Evolutionary conservation across 2,888 invertebrate species (phyloP), one percentile per base, ranked within the genome.

Genomic region (Xanthia icteritia): DNA sequence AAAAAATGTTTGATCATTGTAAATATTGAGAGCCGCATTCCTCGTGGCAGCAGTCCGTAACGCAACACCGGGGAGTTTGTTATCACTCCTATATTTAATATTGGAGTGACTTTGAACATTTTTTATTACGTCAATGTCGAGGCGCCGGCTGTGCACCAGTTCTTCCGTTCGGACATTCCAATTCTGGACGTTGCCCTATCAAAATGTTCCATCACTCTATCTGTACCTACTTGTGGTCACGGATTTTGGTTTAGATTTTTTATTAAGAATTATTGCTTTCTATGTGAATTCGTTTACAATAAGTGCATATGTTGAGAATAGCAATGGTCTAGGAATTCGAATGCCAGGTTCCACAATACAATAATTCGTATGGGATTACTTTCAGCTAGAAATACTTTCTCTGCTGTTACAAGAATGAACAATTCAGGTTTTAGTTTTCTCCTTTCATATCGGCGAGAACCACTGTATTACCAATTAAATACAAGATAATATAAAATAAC

Each of bases 81-180:
- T 90, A 90, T 91, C 89, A 88, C 85, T 88, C 88, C 89, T 92
- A 90, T 90, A 92, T 93, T 91, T 91, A 92, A 92, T 93, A 91
- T 90, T 84, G 88, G 90, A 92, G 89, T 94, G 93, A 93, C 93
- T 93, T 90, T 88, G 89, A 89, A 88, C 84, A 89, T 90, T 93
- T 93, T 93, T 93, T 92, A 90, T 89, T 88, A 77, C 86, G 82
- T 83, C 82, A 84, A 87, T 86, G 83, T 82, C 83, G 82, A 87
- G 86, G 88, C 86, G 88, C 86, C 87, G 73, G 56, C 60, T 69
- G 83, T 83, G 82, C 77, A 85, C 82, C 82, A 76, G 69, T 75
- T 85, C 79, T 88, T 88, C 86, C 82, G 83, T 70, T 89, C 45
- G 72, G 68, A 88, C 88, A 89, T 89, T 88, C 89, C 81, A 11